Evolutionary conservation across 2,113 vertebrate species (phyloP), one percentile per base, ranked within the genome.

Genomic region (Stomatorhinus ivindoensis): DNA sequence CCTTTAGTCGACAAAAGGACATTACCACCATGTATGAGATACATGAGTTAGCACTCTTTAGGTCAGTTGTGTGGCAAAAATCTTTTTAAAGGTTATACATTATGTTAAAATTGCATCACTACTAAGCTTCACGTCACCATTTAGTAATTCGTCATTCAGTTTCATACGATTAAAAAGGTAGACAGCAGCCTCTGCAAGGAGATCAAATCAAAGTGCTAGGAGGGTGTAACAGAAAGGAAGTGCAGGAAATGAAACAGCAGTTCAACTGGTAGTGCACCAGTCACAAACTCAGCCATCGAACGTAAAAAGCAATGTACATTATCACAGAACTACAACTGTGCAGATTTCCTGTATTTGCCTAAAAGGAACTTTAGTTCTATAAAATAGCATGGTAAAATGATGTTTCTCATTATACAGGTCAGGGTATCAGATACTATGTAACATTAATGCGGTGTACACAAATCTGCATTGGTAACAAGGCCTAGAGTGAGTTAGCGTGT

Each of bases 1-100:
- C 53, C 42, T 87, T 27, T 17, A 3, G 17, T 15, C 46, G 4
- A 83, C 90, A 87, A 91, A 92, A 91, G 93, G 92, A 95, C 91
- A 94, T 95, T 95, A 96, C 92, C 90, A 95, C 92, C 92, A 96
- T 94, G 93, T 94, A 92, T 95, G 93, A 93, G 92, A 93, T 94
- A 93, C 93, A 27, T 48, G 87, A 91, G 90, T 92, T 91, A 91
- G 93, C 90, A 95, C 93, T 92, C 0, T 89, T 89, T 92, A 92
- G 88, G 89, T 92, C 93, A 91, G 89, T 90, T 92, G 91, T 96
- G 94, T 94, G 95, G 94, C 92, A 96, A 94, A 95, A 95, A 93
- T 92, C 89, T 94, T 93, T 21, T 24, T 82, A 88, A 84, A 80
- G 73, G 31, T 84, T 89, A 88, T 53, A 89, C 89, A 92, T 88